Base-by-base conservation (phyloP, 1,140 invertebrate genomes). In the Cephus cinctus region DNA sequence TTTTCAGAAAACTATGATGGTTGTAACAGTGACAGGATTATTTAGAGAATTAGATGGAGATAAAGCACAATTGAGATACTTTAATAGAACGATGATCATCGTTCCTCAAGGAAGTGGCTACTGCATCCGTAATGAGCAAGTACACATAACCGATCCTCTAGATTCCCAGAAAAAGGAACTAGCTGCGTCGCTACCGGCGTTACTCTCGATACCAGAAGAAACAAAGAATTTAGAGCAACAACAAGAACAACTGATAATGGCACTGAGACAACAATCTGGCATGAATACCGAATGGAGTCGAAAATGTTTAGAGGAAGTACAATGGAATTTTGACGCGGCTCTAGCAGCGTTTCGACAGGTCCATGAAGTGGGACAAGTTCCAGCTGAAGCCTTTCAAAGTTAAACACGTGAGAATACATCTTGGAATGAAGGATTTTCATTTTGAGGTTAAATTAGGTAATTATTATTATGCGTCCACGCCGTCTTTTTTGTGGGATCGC, bases 61-160 rank as follows among this genome's bases (percentile, higher is more conserved):
- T n/a, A 41, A 19, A 47, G 71, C 76, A 51, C 78, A 75, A 31
- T 67, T 85, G 4, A 79, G 89, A 11, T 81, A 84, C 20, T 94
- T 94, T 71, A 83, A 81, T 47, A 77, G 88, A 48, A 82, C 82
- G 1, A 87, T 91, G 59, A 76, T 88, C 1, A 85, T 92, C 47
- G 84, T 90, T 45, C 87, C 89, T 5, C 80, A 82, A 25, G 82
- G 81, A 8, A 62, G 58, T 23, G 86, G 87, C 23, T 90, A 86
- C 74, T 87, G 86, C 55, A 89, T 94, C 40, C 79, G 83, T 39
- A 94, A 92, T 71, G 91, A 94, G 61, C 79, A 84, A 58, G 65
- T 92, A 2, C 84, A 83, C 49, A 71, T 94, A 30, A 84, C 83
- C 6, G 86, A 84, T 67, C 84, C 88, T 11, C 86, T 84, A 2